Base-by-base conservation (phyloP, 2,113 vertebrate genomes). In the Cyphomyrus discorhynchus region DNA sequence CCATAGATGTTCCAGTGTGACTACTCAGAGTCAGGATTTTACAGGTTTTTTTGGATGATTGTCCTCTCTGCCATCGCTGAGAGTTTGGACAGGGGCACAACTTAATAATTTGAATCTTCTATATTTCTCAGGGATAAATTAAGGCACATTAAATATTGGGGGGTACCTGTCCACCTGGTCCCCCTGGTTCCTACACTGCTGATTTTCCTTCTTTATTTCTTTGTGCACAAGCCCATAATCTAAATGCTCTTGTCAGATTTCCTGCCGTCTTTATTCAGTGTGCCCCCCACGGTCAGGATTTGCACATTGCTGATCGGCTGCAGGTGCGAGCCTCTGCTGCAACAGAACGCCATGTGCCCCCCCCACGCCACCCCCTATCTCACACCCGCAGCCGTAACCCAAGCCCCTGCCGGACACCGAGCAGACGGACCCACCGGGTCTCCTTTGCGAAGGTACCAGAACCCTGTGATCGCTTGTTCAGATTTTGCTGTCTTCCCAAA, bases 401-500 rank as follows among this genome's bases (percentile, higher is more conserved):
- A 6, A 87, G 50, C 50, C 3, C 50, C 31, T 3, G 19, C 21
- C 27, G 35, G 56, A 31, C 52, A 5, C 35, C 6, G 21, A 39
- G 27, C 56, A n/a, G 93, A 93, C 92, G 90, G 88, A 88, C 80
- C 92, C 91, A 91, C 89, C 82, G 85, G 53, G 87, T 50, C 91
- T 91, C 92, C 92, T 92, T 93, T 35, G 94, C 92, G 92, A 95
- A 89, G 92, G 94, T 94, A 93, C 96, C 96, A 95, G 93, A 95
- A 95, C 92, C 56, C 92, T 91, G 91, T 95, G 96, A 94, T 90
- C 91, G 94, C 93, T 80, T 0, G 91, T 86, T 88, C 95, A 93
- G 95, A 95, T 95, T 96, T 96, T 93, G 91, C 94, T 95, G 95
- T 96, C 93, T 96, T 96, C 94, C 92, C 92, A 80, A 96, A 95